Conservation (phyloP, 2,888 invertebrate genomes). For the Syrphus vitripennis region DNA sequence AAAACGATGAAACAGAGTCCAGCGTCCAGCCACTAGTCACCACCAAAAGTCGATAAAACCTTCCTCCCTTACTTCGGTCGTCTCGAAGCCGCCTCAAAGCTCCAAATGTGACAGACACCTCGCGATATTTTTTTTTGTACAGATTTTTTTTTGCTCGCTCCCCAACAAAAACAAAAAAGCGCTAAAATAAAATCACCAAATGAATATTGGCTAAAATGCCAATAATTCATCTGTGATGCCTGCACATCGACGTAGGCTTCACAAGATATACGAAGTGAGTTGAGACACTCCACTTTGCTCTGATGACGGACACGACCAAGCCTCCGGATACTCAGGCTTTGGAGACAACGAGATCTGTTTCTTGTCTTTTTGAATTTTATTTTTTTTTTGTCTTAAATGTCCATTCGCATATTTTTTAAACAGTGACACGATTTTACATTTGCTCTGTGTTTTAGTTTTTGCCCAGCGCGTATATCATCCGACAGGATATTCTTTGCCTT, state of each 20-base stretch:
- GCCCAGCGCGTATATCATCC: slow-evolving; percentile 63
- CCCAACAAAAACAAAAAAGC: slow-evolving; percentile 25
- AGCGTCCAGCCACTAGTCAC: slow-evolving; percentile 71
- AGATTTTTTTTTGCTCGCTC: background rate
- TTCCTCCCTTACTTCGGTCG: background rate
- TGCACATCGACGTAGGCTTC: slow-evolving; percentile 79
- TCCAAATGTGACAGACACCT: slow-evolving; percentile 57
- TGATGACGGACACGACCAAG: slow-evolving; percentile 32
- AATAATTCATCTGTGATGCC: slow-evolving; percentile 81
- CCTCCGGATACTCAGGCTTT: slow-evolving; percentile 53
- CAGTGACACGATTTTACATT: slow-evolving; percentile 71
- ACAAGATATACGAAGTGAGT: slow-evolving; percentile 74
- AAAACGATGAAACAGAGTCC: slow-evolving; percentile 73
- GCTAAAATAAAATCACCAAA: slow-evolving; percentile 68
- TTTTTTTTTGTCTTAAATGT: slow-evolving; percentile 44
- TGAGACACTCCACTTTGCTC: slow-evolving; percentile 39
- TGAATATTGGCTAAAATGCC: slow-evolving; percentile 81
- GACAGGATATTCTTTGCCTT: slow-evolving; percentile 59
- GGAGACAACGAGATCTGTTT: slow-evolving; percentile 54
- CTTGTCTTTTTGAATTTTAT: slow-evolving; percentile 14
- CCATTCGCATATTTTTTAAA: slow-evolving; percentile 68
- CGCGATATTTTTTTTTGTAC: background rate
- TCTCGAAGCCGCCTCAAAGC: slow-evolving; percentile 9
- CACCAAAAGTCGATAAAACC: slow-evolving; percentile 69
- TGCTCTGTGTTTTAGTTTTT: slow-evolving; percentile 68